Conservation (phyloP, 1,140 invertebrate species). For the Lepidurus couesii region DNA sequence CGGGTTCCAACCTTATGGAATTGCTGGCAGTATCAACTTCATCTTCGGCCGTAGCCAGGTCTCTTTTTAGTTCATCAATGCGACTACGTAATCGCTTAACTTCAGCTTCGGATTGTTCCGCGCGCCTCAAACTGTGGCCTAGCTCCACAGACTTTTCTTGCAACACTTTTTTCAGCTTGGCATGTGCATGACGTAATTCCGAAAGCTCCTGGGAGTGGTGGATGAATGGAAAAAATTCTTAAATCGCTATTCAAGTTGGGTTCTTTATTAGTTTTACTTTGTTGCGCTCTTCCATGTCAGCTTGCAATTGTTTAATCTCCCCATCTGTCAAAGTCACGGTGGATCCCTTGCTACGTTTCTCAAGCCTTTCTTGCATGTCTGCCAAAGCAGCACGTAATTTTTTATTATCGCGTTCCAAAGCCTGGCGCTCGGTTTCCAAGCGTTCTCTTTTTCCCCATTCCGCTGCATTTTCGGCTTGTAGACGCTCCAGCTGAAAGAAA, state of each 20-base stretch:
- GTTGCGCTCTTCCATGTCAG: conserved; percentile 64
- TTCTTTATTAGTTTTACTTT: conserved; percentile 51
- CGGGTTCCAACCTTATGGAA: conserved; percentile 44
- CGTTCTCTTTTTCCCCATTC: conserved; percentile 88
- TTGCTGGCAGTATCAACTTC: conserved; percentile 64
- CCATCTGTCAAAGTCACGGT: conserved; percentile 55
- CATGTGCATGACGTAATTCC: conserved; percentile 67
- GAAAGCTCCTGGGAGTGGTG: conserved; percentile 55
- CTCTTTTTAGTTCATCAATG: conserved; percentile 75
- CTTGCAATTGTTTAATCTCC: conserved; percentile 63
- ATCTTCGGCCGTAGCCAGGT: conserved; percentile 70
- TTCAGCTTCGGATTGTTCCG: conserved; percentile 76
- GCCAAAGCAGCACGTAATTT: conserved; percentile 73
- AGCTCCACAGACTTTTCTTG: conserved; percentile 72
- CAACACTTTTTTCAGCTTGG: conserved; percentile 69
- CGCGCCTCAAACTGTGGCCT: conserved; percentile 64
- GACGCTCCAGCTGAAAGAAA: conserved; percentile 59
- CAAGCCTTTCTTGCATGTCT: conserved; percentile 70
- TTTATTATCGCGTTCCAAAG: conserved; percentile 82
- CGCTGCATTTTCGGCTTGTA: conserved; percentile 85
- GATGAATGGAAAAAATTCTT: conserved; percentile 28
- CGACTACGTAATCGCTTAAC: conserved; percentile 67
- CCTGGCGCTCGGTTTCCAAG: conserved; percentile 80
- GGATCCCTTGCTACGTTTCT: conserved; percentile 44
- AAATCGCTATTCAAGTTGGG: conserved; percentile 30